phyloP scores from a whole-genome alignment of 2,797 vertebrate species.

The Eidolon dupreanum region DNA sequence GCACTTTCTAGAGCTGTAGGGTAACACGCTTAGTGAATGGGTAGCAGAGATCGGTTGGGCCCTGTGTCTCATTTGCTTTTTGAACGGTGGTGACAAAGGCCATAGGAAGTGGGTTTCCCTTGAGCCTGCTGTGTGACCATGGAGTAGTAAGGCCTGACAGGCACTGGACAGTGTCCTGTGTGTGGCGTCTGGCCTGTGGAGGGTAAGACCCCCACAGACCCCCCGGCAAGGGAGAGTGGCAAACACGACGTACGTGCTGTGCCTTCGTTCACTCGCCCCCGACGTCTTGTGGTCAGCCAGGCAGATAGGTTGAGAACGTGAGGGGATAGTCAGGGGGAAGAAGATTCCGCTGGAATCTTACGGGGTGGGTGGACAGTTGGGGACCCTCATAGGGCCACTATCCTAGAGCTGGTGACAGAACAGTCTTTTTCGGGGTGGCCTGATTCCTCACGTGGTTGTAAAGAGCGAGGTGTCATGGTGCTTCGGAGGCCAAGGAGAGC shows the following conservation, averaged over 20 bases:
- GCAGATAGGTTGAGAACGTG: background rate
- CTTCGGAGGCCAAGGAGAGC: background rate
- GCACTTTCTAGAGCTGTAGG: no score
- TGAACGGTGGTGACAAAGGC: no score
- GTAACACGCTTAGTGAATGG: background rate
- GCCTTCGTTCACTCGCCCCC: rapidly evolving
- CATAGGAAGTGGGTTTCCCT: background rate
- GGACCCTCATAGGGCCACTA: rapidly evolving
- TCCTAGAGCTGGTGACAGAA: background rate
- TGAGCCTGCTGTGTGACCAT: background rate
- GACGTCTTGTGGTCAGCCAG: rapidly evolving
- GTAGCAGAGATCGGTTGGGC: rapidly evolving
- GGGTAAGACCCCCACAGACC: no score
- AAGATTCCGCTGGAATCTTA: rapidly evolving
- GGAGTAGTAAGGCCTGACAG: background rate
- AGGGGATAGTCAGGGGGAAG: rapidly evolving
- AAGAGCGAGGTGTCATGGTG: rapidly evolving
- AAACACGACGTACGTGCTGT: no score
- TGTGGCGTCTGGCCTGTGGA: no score
- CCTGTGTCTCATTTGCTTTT: rapidly evolving
- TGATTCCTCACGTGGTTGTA: background rate
- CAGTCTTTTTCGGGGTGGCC: background rate
- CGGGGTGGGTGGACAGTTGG: no score
- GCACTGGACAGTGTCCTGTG: rapidly evolving
- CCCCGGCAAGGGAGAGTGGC: no score